These are phyloP conservation scores for Oncorhynchus mykiss DNA, from an alignment of 2,113 vertebrate genomes.

Conservation along the genomic window DNA sequence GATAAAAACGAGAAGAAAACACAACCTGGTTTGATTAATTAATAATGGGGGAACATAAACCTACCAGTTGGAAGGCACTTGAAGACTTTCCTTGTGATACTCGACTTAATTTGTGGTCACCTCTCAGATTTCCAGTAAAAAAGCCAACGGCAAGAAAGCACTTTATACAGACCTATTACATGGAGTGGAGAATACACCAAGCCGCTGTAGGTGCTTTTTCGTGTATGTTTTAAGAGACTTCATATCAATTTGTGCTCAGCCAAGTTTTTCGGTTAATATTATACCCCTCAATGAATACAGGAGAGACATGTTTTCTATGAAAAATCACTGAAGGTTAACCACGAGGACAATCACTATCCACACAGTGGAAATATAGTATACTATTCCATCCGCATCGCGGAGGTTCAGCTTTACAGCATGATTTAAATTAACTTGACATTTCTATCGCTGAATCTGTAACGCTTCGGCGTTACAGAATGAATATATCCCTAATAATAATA, in stretches of 20 bases:
- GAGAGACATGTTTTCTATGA: neutral
- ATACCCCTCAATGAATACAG: neutral
- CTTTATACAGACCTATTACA: conserved; percentile 52
- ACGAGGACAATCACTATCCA: neutral
- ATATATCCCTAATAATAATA: neutral
- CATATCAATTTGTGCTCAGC: conserved; percentile 10
- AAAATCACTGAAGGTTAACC: neutral
- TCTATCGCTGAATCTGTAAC: no score
- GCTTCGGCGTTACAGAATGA: no score
- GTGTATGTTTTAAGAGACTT: conserved; percentile 5
- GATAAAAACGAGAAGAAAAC: conserved; percentile 33
- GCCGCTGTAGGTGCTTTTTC: conserved; percentile 17
- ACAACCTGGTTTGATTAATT: conserved; percentile 19
- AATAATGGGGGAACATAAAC: conserved; percentile 47
- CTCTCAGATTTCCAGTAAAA: conserved; percentile 67
- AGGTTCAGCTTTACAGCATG: no score
- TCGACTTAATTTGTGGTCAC: conserved; percentile 58
- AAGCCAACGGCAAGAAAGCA: conserved; percentile 67
- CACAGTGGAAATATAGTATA: neutral
- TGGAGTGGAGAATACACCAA: conserved; percentile 41
- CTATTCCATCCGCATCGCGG: neutral
- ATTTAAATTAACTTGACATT: no score
- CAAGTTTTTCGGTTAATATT: neutral
- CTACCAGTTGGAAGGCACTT: conserved; percentile 38
- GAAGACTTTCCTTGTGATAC: conserved; percentile 58